A percentile compares a stretch with the other conserved stretches of the same genome.
phyloP scores from a whole-genome alignment of 2,797 vertebrate species.

The Gymnopithys bicolor region DNA sequence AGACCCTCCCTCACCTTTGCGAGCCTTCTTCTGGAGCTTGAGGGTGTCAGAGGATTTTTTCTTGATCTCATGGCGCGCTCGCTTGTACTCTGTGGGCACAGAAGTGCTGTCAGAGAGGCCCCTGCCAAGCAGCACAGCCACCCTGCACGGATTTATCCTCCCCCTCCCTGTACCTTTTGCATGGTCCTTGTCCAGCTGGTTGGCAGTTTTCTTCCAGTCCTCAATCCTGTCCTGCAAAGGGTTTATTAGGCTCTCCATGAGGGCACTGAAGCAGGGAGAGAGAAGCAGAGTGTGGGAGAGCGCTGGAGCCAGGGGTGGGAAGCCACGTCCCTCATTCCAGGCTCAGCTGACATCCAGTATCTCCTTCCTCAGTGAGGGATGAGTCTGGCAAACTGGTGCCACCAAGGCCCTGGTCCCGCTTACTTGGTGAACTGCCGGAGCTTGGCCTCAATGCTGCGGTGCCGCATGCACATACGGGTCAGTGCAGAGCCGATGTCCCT shows the following conservation, averaged over 20 bases:
- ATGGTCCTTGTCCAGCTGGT: constrained; percentile 96
- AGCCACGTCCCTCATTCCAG: rapidly evolving
- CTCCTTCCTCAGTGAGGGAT: background rate
- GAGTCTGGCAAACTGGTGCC: rapidly evolving
- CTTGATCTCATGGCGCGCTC: constrained; percentile 97
- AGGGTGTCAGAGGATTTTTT: constrained; percentile 96
- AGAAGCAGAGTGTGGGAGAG: background rate
- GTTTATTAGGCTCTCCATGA: constrained; percentile 94
- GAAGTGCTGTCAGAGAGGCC: background rate
- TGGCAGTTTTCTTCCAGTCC: constrained; percentile 97
- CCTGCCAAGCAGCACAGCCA: rapidly evolving
- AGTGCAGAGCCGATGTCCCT: constrained; percentile 94
- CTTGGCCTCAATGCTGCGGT: constrained; percentile 97
- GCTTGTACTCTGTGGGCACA: constrained; percentile 88
- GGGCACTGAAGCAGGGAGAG: constrained; percentile 78
- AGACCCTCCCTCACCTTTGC: constrained; percentile 86
- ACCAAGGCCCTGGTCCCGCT: background rate
- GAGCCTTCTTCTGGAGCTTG: constrained; percentile 97
- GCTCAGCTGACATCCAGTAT: background rate
- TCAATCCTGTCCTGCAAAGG: constrained; percentile 96
- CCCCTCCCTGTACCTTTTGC: constrained; percentile 85
- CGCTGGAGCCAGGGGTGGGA: rapidly evolving
- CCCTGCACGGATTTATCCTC: rapidly evolving
- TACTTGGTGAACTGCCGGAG: constrained; percentile 97
- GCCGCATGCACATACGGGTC: constrained; percentile 97